Percentiles rank a stretch among this genome's conserved stretches.
Evolutionary conservation across 2,888 invertebrate genomes (phyloP).

Genomic region (Dasypogon diadema): DNA sequence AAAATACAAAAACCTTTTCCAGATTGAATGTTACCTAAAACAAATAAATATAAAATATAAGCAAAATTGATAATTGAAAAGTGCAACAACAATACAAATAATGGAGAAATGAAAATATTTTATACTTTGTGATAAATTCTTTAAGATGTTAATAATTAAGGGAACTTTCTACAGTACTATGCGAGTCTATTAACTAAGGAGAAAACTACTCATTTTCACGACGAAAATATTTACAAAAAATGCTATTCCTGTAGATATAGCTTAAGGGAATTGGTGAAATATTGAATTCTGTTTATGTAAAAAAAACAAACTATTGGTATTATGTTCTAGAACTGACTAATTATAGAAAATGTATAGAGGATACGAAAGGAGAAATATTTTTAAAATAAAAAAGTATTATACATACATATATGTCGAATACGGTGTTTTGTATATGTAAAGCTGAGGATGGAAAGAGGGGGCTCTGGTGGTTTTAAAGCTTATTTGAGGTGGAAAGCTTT

Average conservation of each 20-base stretch:
- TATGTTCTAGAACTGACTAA: conserved; percentile 39
- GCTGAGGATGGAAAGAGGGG: too few relatives aligned
- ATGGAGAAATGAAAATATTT: conserved; percentile 40
- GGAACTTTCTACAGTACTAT: conserved; percentile 2
- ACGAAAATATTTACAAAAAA: conserved; percentile 36
- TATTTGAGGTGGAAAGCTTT: too few relatives aligned
- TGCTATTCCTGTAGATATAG: conserved; percentile 44
- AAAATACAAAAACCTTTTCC: neutral
- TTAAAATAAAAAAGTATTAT: conserved; percentile 34
- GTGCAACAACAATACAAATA: conserved; percentile 49
- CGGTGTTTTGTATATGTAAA: neutral
- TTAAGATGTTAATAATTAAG: conserved; percentile 28
- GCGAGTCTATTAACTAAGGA: conserved; percentile 5
- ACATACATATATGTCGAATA: neutral
- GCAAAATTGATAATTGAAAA: conserved; percentile 28
- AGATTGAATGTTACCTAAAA: neutral
- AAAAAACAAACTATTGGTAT: conserved; percentile 22
- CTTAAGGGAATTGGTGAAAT: neutral
- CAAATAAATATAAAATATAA: neutral
- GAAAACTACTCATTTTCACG: conserved; percentile 19
- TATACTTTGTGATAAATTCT: conserved; percentile 51
- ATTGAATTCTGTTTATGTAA: conserved; percentile 11
- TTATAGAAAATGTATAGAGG: conserved; percentile 35
- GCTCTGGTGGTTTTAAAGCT: too few relatives aligned
- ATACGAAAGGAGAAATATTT: conserved; percentile 41